These are phyloP conservation scores for Apis florea DNA, from an alignment of 1,140 invertebrate genomes.

Conservation along the genomic window DNA sequence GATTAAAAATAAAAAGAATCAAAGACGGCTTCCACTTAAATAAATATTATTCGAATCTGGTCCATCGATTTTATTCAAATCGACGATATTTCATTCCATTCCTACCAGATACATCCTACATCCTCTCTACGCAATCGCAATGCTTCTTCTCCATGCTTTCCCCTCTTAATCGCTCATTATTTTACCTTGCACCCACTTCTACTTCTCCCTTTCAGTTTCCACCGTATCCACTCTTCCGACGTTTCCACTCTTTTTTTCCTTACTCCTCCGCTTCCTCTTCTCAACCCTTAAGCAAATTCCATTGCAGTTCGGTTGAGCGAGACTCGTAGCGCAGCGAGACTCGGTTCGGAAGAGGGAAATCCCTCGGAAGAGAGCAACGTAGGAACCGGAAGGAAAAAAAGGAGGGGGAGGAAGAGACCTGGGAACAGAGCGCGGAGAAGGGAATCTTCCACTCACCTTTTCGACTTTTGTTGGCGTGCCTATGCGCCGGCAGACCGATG, in stretches of 20 bases:
- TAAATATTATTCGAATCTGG: too few species aligned
- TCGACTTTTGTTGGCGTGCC: slow-evolving; percentile 52
- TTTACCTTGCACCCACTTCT: not conserved
- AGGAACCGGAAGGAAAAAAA: slow-evolving; percentile 29
- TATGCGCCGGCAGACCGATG: slow-evolving; percentile 37
- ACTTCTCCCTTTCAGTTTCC: slow-evolving; percentile 3
- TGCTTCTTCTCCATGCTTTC: slow-evolving; percentile 5
- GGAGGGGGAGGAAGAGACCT: not conserved
- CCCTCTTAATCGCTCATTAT: slow-evolving; percentile 33
- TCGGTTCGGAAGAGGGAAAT: slow-evolving; percentile 28
- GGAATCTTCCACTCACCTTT: slow-evolving; percentile 42
- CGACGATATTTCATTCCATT: too few species aligned
- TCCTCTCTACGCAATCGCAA: not conserved
- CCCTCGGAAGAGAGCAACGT: slow-evolving; percentile 23
- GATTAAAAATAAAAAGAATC: too few species aligned
- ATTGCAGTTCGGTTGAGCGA: slow-evolving; percentile 43
- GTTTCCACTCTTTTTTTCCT: slow-evolving; percentile 8
- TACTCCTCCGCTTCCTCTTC: slow-evolving; percentile 9
- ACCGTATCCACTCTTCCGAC: not conserved
- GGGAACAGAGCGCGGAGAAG: not conserved
- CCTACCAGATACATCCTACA: not conserved
- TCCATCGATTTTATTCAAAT: too few species aligned
- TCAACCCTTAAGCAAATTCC: slow-evolving; percentile 57
- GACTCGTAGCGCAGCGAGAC: slow-evolving; percentile 42
- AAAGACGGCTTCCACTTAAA: too few species aligned